These are phyloP conservation scores for Pemphigus obesinymphae DNA, from an alignment of 1,140 invertebrate genomes.

Conservation along the genomic window DNA sequence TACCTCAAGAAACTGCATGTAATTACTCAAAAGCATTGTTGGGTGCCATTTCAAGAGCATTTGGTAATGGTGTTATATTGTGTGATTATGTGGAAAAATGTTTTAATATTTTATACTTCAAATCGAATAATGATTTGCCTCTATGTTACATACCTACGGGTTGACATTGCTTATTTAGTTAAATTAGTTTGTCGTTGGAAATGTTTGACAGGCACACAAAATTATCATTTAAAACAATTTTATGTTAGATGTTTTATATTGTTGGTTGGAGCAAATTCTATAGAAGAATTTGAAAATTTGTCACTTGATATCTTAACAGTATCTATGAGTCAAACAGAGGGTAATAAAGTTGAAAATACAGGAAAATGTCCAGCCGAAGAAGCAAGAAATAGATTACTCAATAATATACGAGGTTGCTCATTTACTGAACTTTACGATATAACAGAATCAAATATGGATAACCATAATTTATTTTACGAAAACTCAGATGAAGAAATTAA, in stretches of 20 bases:
- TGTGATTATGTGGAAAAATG: background rate
- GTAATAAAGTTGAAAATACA: background rate
- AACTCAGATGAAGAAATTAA: background rate
- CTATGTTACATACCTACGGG: background rate
- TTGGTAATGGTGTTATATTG: background rate
- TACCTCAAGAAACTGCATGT: background rate
- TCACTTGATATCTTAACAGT: background rate
- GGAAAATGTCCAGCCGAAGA: background rate
- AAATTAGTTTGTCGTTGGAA: conserved; percentile 5
- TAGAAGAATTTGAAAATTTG: background rate
- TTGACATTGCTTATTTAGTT: background rate
- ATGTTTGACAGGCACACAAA: background rate
- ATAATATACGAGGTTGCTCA: background rate
- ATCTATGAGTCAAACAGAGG: background rate
- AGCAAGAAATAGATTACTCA: background rate
- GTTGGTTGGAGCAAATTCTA: background rate
- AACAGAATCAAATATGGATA: background rate
- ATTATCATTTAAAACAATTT: background rate
- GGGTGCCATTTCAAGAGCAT: background rate
- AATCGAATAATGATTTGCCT: background rate
- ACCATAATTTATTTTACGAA: background rate
- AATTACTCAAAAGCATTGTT: background rate
- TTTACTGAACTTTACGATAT: background rate
- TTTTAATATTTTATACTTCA: background rate
- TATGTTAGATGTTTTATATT: background rate